Evolutionary conservation across 2,888 invertebrate species (phyloP).

Genomic region (Heliconius charithonia): DNA sequence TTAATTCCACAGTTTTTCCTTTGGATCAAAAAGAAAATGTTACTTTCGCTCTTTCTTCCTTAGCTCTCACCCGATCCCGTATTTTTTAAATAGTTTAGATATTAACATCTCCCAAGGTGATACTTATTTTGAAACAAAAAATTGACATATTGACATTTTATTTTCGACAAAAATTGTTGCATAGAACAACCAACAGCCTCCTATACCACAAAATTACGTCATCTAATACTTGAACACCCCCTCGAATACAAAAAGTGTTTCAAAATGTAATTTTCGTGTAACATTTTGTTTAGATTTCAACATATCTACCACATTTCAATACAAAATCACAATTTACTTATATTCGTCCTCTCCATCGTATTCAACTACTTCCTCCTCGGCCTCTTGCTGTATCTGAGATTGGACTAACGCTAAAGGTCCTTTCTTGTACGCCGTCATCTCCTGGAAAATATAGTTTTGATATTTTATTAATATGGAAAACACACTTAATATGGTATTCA

Average conservation of each 20-base stretch:
- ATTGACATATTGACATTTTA: too few species aligned
- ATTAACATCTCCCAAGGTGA: too few species aligned
- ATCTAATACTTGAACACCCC: neutral
- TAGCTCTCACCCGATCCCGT: too few species aligned
- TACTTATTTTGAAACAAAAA: too few species aligned
- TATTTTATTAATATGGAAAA: neutral
- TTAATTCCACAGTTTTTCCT: neutral
- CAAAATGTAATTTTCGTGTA: neutral
- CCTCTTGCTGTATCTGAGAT: constrained; percentile 70
- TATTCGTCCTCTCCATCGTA: constrained; percentile 87
- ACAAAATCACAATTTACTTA: constrained; percentile 63
- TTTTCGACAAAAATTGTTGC: too few species aligned
- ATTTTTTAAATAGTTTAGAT: too few species aligned
- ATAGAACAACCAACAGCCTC: too few species aligned
- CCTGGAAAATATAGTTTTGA: constrained; percentile 77
- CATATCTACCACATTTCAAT: constrained; percentile 19
- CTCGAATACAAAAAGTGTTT: neutral
- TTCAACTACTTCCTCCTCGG: constrained; percentile 85
- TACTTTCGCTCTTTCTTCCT: too few species aligned
- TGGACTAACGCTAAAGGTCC: constrained; percentile 80
- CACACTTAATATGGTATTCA: neutral
- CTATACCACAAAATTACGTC: neutral
- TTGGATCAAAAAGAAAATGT: neutral
- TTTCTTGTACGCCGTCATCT: constrained; percentile 94
- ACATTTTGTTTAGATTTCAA: neutral